Evolutionary conservation across 2,888 invertebrate species (phyloP), one percentile per base, ranked within the genome.

Genomic region (Diaperis boleti): DNA sequence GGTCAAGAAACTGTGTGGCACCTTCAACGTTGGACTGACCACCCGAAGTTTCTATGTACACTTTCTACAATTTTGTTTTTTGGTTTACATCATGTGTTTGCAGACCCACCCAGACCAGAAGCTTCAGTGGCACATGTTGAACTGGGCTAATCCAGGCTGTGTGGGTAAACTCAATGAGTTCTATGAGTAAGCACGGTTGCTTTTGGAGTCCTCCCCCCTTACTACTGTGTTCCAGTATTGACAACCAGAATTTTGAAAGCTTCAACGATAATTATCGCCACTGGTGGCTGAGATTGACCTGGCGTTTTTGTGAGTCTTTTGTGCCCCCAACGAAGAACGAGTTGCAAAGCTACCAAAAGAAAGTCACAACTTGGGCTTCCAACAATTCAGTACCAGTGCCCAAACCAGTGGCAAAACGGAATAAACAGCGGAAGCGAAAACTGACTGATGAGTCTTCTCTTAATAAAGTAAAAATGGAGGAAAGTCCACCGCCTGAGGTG

Each of bases 121-220:
- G 66, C 45, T 79, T 17, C 75, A 76, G 59, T 79, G 79, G 78
- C 71, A 70, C 1, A 76, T 79, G 72, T 54, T 79, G 33, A 78
- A 78, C 63, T 81, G 80, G 80, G 67, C 73, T 0, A 75, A 75
- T 66, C 75, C 75, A 11, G 75, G 73, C 14, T 72, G 69, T 56
- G 70, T 76, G 7, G 78, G 77, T 11, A 78, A 76, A 67, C 61
- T 74, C 8, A 49, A 60, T 5, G 70, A 76, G 59, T 78, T 77
- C 67, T 73, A 70, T 47, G 59, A 71, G 78, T 76, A 69, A 64
- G 47, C 22, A n/a, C n/a, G n/a, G n/a, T n/a, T n/a, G n/a, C n/a
- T n/a, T n/a, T n/a, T n/a, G n/a, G n/a, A n/a, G n/a, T n/a, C 5
- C 3, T 17, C 20, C 11, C 22, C 7, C 20, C 2, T 31, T 1